Conservation (phyloP, 2,797 vertebrate species). For the Pipistrellus pygmaeus region DNA sequence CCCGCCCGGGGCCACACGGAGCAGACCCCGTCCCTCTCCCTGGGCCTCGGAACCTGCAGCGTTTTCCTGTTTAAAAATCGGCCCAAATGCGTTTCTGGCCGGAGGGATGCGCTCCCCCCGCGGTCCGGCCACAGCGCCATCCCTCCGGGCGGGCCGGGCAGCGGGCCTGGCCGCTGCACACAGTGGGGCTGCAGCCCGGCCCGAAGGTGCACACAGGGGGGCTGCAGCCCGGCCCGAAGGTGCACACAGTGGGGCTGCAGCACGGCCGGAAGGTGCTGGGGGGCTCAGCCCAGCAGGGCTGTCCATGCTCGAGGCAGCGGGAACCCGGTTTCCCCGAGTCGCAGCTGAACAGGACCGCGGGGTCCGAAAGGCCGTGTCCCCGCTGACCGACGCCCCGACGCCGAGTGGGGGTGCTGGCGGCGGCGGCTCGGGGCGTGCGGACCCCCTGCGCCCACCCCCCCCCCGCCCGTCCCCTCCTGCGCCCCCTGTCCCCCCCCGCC, state of each 20-base stretch:
- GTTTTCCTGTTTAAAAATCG: background rate
- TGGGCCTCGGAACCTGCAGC: background rate
- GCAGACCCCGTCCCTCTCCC: background rate
- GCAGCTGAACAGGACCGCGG: background rate
- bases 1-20: background rate
- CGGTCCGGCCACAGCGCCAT: background rate
- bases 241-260: too few species aligned
- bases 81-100: background rate
- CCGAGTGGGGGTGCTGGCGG: background rate
- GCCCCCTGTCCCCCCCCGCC: too few species aligned
- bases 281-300: background rate
- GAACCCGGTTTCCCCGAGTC: background rate
- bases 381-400: fast-evolving
- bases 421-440: background rate
- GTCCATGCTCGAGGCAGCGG: background rate
- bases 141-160: background rate
- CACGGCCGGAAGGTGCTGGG: background rate
- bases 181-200: too few species aligned
- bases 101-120: background rate
- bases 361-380: background rate
- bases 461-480: too few species aligned
- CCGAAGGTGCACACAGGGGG: too few species aligned
- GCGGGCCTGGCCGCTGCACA: too few species aligned
- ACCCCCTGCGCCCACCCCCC: background rate
- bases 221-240: too few species aligned